Conservation (phyloP, 2,888 invertebrate species). For the Phytoseiulus persimilis region DNA sequence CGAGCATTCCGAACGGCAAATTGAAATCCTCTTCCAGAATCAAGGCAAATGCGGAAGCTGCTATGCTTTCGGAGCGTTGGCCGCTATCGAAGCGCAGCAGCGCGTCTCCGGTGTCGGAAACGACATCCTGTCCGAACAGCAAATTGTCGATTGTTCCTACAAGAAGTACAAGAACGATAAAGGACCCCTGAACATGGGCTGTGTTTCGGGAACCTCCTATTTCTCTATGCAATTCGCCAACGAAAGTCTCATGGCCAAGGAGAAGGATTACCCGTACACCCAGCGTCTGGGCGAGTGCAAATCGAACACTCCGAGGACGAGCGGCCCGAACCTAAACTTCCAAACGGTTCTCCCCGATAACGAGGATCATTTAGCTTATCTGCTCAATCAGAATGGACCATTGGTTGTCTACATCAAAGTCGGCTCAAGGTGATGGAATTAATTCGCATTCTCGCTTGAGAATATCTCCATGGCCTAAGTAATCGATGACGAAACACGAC, state of each 20-base stretch:
- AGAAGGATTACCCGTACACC: not conserved
- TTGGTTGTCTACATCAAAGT: not conserved
- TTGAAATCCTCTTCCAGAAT: no score
- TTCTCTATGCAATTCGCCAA: not conserved
- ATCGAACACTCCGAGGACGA: not conserved
- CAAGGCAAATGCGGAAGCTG: not conserved
- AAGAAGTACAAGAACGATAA: not conserved
- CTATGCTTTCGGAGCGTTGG: not conserved
- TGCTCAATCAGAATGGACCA: not conserved
- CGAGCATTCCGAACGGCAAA: no score
- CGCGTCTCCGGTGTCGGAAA: not conserved
- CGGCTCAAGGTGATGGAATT: not conserved
- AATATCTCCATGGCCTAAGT: no score
- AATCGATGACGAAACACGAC: no score
- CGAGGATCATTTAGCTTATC: slow-evolving; percentile 1
- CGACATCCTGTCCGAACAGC: not conserved
- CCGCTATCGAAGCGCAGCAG: not conserved
- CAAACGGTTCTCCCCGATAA: not conserved
- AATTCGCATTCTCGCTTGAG: no score
- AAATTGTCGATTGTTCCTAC: not conserved
- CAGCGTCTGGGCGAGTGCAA: not conserved
- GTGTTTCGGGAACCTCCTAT: not conserved
- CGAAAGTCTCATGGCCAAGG: not conserved
- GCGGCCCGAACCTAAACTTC: not conserved
- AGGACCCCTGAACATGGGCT: not conserved